These are phyloP conservation scores for Ciconia stormi DNA, from an alignment of 2,113 vertebrate species.

Conservation along the genomic window DNA sequence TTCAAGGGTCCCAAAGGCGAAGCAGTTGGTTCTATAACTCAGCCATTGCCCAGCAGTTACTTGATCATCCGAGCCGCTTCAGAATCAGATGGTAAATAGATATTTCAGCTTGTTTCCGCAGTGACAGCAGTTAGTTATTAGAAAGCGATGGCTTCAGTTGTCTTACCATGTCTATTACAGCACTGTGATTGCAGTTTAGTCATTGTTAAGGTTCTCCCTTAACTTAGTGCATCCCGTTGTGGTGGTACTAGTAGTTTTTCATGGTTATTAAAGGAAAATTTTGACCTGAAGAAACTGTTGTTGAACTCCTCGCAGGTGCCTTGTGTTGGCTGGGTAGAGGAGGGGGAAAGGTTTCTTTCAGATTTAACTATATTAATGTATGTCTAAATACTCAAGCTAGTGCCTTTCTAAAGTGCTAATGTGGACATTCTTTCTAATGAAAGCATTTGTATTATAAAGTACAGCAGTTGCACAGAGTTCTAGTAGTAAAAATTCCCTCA, in stretches of 20 bases:
- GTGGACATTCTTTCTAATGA: neutral
- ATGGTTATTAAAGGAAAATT: neutral
- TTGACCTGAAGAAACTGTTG: neutral
- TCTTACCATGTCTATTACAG: neutral
- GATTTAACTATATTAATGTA: neutral
- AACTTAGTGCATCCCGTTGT: neutral
- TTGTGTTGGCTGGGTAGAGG: neutral
- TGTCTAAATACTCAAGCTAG: neutral
- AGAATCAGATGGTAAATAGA: slow-evolving; percentile 92
- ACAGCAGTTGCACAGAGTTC: neutral
- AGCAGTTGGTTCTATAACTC: slow-evolving; percentile 96
- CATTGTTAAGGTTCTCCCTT: neutral
- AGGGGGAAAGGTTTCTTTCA: neutral
- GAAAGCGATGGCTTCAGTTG: neutral
- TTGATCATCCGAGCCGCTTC: slow-evolving; percentile 96
- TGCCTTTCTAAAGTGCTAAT: neutral
- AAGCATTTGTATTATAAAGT: neutral
- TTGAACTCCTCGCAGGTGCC: neutral
- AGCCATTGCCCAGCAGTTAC: slow-evolving; percentile 97
- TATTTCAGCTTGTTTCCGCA: neutral
- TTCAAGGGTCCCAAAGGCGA: slow-evolving; percentile 96
- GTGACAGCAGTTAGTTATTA: neutral
- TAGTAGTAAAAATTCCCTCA: neutral
- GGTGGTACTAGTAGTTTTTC: neutral
- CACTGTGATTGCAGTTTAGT: neutral